These are phyloP conservation scores for Megaceryle maxima DNA, from an alignment of 2,113 vertebrate genomes.

Conservation along the genomic window DNA sequence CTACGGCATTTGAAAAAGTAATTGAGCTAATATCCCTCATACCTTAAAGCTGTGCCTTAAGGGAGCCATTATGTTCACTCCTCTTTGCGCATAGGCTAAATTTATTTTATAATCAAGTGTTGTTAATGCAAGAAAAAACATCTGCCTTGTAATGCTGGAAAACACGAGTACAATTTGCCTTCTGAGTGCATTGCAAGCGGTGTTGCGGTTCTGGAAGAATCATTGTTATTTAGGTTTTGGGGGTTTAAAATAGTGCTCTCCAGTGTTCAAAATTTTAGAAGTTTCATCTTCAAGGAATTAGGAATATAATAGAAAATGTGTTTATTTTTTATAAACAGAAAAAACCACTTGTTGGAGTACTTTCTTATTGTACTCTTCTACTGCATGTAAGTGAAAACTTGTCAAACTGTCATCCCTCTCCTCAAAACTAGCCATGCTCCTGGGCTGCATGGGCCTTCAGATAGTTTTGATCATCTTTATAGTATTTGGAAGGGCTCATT, in stretches of 20 bases:
- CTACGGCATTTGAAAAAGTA: not conserved
- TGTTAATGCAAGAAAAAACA: constrained; percentile 13
- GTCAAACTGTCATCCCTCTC: not conserved
- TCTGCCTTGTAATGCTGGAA: constrained; percentile 1
- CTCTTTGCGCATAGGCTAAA: not conserved
- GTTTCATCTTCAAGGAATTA: not conserved
- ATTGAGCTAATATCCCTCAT: not conserved
- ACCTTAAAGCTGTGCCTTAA: not conserved
- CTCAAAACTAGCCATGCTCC: not conserved
- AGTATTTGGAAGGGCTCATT: not conserved
- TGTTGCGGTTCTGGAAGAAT: not conserved
- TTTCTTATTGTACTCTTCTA: not conserved
- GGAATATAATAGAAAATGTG: not conserved
- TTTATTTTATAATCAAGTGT: constrained; percentile 37
- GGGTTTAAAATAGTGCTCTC: not conserved
- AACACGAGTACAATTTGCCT: constrained; percentile 20
- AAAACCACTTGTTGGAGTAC: not conserved
- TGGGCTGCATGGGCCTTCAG: not conserved
- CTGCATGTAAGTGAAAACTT: not conserved
- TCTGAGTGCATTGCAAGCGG: not conserved
- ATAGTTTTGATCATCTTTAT: not conserved
- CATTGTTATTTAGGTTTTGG: not conserved
- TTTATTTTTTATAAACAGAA: not conserved
- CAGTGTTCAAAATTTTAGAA: not conserved
- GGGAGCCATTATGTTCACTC: constrained; percentile 1